phyloP scores from a whole-genome alignment of 2,888 invertebrate genomes.

The Heteropelma amictum region DNA sequence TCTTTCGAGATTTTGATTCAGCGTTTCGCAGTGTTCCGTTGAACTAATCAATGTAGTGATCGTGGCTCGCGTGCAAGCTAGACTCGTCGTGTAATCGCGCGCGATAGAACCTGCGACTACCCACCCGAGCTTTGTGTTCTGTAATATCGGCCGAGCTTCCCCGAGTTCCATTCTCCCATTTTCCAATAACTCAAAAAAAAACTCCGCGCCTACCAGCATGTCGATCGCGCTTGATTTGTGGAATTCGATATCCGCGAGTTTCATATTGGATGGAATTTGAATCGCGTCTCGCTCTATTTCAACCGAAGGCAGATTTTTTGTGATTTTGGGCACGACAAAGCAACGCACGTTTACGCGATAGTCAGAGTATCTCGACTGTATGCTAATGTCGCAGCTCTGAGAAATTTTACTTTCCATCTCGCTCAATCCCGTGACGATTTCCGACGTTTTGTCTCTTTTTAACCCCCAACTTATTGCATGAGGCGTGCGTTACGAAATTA shows the following conservation, averaged over 20 bases:
- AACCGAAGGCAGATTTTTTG: constrained; percentile 31
- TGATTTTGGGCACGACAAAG: constrained; percentile 38
- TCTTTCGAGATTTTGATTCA: constrained; percentile 24
- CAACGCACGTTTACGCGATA: constrained; percentile 24
- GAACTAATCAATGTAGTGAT: not conserved
- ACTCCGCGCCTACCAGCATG: constrained; percentile 7
- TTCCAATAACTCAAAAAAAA: constrained; percentile 6
- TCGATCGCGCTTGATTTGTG: constrained; percentile 2
- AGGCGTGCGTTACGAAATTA: constrained; percentile 29
- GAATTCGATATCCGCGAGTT: constrained; percentile 14
- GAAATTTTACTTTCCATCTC: constrained; percentile 14
- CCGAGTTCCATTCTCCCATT: constrained; percentile 5
- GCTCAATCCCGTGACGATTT: constrained; percentile 40
- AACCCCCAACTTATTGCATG: constrained; percentile 39
- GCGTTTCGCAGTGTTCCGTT: not conserved
- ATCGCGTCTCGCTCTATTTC: constrained; percentile 21
- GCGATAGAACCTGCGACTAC: constrained; percentile 23
- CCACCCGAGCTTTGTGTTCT: constrained; percentile 37
- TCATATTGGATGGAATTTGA: constrained; percentile 17
- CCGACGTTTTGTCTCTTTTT: not conserved
- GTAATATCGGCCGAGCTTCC: constrained; percentile 12
- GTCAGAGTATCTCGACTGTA: constrained; percentile 26
- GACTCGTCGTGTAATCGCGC: not conserved
- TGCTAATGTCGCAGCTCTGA: constrained; percentile 17
- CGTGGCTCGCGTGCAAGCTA: not conserved